Evolutionary conservation across 2,888 invertebrate species (phyloP), one percentile per base, ranked within the genome.

Genomic region (Antheraea assamensis): DNA sequence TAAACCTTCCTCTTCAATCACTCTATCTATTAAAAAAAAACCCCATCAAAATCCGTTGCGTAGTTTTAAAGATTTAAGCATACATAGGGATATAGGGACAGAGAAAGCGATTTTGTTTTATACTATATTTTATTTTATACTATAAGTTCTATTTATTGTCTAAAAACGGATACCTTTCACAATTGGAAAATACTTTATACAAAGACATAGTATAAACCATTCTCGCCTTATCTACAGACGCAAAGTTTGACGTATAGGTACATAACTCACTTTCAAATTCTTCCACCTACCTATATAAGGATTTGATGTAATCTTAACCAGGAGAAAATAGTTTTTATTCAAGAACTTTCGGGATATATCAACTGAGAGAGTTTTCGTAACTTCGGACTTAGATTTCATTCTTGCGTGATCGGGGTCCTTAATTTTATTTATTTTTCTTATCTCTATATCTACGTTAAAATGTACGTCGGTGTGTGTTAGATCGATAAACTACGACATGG

Each of bases 261-360:
- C 52, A 21, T 52, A 52, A 21, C 21, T 21, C 17, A 19, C 21
- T 52, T 52, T 17, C 52, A 52, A 52, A 52, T 52, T 19, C 52
- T 21, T 21, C 17, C 17, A 52, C 5, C 52, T 52, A 52, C 52
- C 17, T 52, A 52, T 52, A 52, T 21, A 52, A 19, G 52, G 21
- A 52, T 52, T 72, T 52, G 49, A 70, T 73, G 27, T 52, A 42
- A 55, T 42, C 55, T 70, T 70, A 55, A 73, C 35, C 55, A 58
- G 70, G 24, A 70, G 42, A 72, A 70, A 73, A 73, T 70, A 73
- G 70, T 74, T 70, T 72, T 72, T 72, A 42, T 30, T 30, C 30
- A 42, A 17, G 19, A 61, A 70, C 58, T 70, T 58, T 64, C 55
- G 30, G 27, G 21, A 68, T 68, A 68, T 68, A 68, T 31, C 35